Base-by-base conservation (phyloP, 2,113 vertebrate species). In the Emydura subglobosa region DNA sequence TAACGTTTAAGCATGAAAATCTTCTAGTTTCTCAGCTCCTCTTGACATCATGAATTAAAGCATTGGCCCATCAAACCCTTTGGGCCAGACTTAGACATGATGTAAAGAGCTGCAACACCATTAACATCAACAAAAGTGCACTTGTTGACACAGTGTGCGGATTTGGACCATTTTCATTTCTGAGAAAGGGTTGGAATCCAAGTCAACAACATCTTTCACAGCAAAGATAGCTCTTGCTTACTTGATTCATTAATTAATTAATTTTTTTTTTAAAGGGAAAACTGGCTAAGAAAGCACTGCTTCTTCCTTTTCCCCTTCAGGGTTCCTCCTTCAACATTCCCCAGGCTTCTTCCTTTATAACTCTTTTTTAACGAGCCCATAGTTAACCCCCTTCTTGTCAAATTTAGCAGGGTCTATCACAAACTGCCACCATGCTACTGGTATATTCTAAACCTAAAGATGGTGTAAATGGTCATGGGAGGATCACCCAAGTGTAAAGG, bases 191-290 rank as follows among this genome's bases (percentile, higher is more conserved):
- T 65, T 86, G 61, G 72, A 82, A 0, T 0, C 44, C 1, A 25
- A 19, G 6, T 12, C 25, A 83, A 53, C 25, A 83, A 53, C 12
- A 44, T 13, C 5, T 55, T 72, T 57, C 79, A 17, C 31, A 47
- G 34, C 39, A 17, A 22, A n/a, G 16, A 42, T 42, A 22, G 8
- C 3, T 65, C 5, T 21, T 92, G 34, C 2, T 89, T 86, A 25
- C 44, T 22, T 31, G 5, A 96, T 97, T 97, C 34, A 94, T 98
- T 95, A 54, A 85, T 88, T 74, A 90, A 88, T 51, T 17, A 49
- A 92, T 89, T 95, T 92, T 85, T 51, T 78, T 74, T 91, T 96
- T 76, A 8, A 96, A 99, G 99, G 98, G 99, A 99, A 98, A 99
- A 99, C 96, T 99, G 99, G 99, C 98, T 51, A 93, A 65, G 76